phyloP scores from a whole-genome alignment of 2,888 invertebrate genomes.

The Volucella bombylans region DNA sequence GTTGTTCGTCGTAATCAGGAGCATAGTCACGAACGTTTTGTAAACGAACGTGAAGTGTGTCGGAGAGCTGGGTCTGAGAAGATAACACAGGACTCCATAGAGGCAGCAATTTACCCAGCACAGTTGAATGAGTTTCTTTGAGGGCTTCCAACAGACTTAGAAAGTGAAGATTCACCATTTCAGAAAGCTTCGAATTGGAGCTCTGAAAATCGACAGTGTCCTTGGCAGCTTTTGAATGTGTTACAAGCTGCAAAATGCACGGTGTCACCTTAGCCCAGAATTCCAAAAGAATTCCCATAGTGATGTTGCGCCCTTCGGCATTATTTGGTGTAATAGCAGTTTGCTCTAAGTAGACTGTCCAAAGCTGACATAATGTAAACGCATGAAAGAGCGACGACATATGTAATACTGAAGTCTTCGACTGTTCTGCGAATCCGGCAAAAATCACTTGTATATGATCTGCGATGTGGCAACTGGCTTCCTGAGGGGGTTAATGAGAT shows the following conservation, averaged over 20 bases:
- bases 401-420: no score
- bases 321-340: slow-evolving; percentile 87
- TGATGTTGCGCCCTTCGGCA: slow-evolving; percentile 88
- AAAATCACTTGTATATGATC: slow-evolving; percentile 98
- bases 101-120: slow-evolving; percentile 93
- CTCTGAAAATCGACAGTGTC: slow-evolving; percentile 77
- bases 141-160: no score
- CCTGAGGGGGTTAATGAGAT: no score
- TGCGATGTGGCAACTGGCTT: slow-evolving; percentile 97
- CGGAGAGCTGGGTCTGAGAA: slow-evolving; percentile 95
- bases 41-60: slow-evolving; percentile 92
- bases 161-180: slow-evolving; percentile 99
- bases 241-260: slow-evolving; percentile 94
- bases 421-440: slow-evolving; percentile 98
- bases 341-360: no score
- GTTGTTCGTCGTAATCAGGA: slow-evolving; percentile 82
- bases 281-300: slow-evolving; percentile 93
- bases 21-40: slow-evolving; percentile 94
- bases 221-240: slow-evolving; percentile 94
- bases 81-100: slow-evolving; percentile 98
- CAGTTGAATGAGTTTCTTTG: no score
- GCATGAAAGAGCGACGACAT: no score
- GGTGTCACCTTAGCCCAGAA: slow-evolving; percentile 99
- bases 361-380: no score
- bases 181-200: slow-evolving; percentile 87